A percentile compares a stretch with the other conserved stretches of the same genome.
Conservation (phyloP, 2,113 vertebrate genomes). For the Tricholaema leucomelas region DNA sequence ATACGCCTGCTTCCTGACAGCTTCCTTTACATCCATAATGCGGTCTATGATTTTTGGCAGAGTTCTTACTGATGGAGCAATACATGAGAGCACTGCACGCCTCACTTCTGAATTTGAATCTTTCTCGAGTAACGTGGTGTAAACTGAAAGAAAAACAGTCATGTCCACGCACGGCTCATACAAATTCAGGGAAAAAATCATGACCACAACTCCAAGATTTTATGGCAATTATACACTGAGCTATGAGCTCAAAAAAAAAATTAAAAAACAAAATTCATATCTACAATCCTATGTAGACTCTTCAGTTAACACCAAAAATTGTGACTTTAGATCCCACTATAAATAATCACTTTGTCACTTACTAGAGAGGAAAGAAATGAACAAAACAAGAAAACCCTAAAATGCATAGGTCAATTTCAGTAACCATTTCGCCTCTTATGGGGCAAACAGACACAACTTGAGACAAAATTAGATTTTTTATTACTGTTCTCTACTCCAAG, state of each 20-base stretch:
- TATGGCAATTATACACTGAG: not conserved
- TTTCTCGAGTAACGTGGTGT: conserved; percentile 86
- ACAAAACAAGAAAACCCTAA: not conserved
- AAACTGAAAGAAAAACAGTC: conserved; percentile 77
- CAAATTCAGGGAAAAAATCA: not conserved
- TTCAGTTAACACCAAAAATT: not conserved
- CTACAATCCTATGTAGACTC: not conserved
- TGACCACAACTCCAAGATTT: not conserved
- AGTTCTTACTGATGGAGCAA: conserved; percentile 86
- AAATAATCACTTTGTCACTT: not conserved
- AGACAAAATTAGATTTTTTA: not conserved
- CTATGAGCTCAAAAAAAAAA: not conserved
- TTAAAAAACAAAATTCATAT: not conserved
- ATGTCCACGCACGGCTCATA: not conserved
- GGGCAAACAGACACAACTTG: not conserved
- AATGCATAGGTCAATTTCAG: not conserved
- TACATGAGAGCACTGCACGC: conserved; percentile 91
- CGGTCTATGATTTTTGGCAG: conserved; percentile 88
- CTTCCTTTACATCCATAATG: conserved; percentile 90
- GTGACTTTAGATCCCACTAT: not conserved
- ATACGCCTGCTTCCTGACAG: conserved; percentile 90
- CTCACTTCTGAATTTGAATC: conserved; percentile 92
- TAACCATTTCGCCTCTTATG: not conserved
- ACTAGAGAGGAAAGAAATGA: not conserved
- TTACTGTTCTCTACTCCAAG: not conserved